These are phyloP conservation scores for Solea solea DNA, from an alignment of 2,113 vertebrate genomes.

Conservation along the genomic window DNA sequence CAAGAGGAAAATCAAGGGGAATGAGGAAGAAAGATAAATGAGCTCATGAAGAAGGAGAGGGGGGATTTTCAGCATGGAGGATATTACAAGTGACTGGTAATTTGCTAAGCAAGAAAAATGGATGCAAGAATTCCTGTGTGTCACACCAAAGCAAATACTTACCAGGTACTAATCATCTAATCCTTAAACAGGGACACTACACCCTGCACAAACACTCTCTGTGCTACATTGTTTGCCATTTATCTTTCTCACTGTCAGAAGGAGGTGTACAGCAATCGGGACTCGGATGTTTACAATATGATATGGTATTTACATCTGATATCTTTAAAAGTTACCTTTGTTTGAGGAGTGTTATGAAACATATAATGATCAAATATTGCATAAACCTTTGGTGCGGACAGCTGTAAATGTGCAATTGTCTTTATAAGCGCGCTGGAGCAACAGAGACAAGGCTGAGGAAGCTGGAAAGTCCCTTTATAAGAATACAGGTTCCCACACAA, in stretches of 20 bases:
- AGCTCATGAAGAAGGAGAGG: slow-evolving; percentile 26
- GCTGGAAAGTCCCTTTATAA: slow-evolving; percentile 54
- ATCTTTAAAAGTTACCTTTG: neutral
- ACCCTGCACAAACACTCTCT: slow-evolving; percentile 28
- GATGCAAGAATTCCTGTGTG: slow-evolving; percentile 34
- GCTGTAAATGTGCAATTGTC: slow-evolving; percentile 11
- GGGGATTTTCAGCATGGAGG: slow-evolving; percentile 36
- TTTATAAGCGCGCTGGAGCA: slow-evolving; percentile 6
- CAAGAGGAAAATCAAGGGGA: slow-evolving; percentile 23
- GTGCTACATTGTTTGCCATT: slow-evolving; percentile 13
- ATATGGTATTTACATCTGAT: too few species aligned
- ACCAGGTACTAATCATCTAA: neutral
- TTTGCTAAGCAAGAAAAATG: slow-evolving; percentile 18
- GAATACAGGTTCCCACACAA: slow-evolving; percentile 45
- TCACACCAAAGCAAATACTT: slow-evolving; percentile 40
- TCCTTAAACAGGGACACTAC: neutral
- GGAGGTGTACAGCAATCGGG: too few species aligned
- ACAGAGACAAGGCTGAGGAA: slow-evolving; percentile 11
- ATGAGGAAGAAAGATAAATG: slow-evolving; percentile 59
- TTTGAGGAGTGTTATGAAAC: neutral
- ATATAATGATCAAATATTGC: slow-evolving; percentile 1
- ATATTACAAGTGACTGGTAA: neutral
- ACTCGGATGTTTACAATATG: too few species aligned
- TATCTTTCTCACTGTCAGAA: neutral
- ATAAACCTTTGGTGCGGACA: neutral